phyloP scores from a whole-genome alignment of 2,888 invertebrate species.

The Troides oblongomaculatus region DNA sequence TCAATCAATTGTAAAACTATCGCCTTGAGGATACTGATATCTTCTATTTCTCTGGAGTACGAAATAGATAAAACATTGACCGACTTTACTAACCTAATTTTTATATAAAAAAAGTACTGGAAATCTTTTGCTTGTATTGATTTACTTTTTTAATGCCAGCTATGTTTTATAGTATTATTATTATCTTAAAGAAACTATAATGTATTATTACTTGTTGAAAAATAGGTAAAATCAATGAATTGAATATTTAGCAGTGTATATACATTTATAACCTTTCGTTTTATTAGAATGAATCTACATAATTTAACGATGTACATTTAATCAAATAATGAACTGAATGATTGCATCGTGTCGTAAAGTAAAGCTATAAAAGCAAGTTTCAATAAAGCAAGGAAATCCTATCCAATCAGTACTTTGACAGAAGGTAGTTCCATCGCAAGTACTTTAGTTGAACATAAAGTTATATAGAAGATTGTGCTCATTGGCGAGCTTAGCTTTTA shows the following conservation, averaged over 20 bases:
- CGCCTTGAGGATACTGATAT: slow-evolving; percentile 20
- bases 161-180: neutral
- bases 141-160: neutral
- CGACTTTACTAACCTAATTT: neutral
- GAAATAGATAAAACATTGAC: neutral
- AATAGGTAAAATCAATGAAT: neutral
- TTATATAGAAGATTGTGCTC: slow-evolving; percentile 1
- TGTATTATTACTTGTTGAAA: too few relatives aligned
- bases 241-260: neutral
- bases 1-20: slow-evolving; percentile 30
- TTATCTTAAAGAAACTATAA: too few relatives aligned
- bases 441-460: slow-evolving; percentile 9
- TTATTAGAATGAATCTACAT: slow-evolving; percentile 17
- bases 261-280: slow-evolving; percentile 1
- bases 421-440: slow-evolving; percentile 12
- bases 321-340: slow-evolving; percentile 32
- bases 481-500: slow-evolving; percentile 1
- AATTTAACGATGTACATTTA: slow-evolving; percentile 30
- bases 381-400: slow-evolving; percentile 29
- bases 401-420: slow-evolving; percentile 19
- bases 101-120: neutral
- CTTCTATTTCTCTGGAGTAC: slow-evolving; percentile 8
- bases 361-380: slow-evolving; percentile 32
- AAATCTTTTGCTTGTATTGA: neutral
- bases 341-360: slow-evolving; percentile 35